Evolutionary conservation across 2,888 invertebrate genomes (phyloP).

Genomic region (Ochropacha duplaris): DNA sequence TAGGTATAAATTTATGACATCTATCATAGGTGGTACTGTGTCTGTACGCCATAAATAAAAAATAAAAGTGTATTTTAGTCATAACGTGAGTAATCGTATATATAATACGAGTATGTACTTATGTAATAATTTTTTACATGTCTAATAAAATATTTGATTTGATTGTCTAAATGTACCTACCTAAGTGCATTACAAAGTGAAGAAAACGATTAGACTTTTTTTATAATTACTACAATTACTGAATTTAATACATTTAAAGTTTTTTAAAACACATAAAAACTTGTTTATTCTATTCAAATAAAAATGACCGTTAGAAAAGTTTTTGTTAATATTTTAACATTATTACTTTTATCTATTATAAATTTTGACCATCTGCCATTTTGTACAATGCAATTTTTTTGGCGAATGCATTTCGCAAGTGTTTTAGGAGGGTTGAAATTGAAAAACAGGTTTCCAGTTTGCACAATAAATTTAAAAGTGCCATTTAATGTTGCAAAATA

Average conservation of each 20-base stretch:
- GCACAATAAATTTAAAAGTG: conserved; percentile 43
- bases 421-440: conserved; percentile 42
- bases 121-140: too few species aligned
- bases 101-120: too few species aligned
- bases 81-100: too few species aligned
- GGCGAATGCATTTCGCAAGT: conserved; percentile 58
- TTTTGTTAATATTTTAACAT: conserved; percentile 31
- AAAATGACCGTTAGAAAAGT: conserved; percentile 40
- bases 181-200: too few species aligned
- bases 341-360: conserved; percentile 35
- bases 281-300: conserved; percentile 5
- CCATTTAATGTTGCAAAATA: background rate
- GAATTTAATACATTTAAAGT: background rate
- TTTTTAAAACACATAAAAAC: background rate
- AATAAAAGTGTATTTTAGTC: too few species aligned
- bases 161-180: too few species aligned
- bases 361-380: conserved; percentile 63
- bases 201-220: too few species aligned
- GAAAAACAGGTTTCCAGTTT: conserved; percentile 61
- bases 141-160: too few species aligned
- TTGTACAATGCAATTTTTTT: conserved; percentile 64
- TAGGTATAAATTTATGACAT: too few species aligned
- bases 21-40: too few species aligned
- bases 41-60: too few species aligned
- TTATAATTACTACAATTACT: too few species aligned